phyloP scores from a whole-genome alignment of 2,888 invertebrate species.

The Peribatodes rhomboidaria region DNA sequence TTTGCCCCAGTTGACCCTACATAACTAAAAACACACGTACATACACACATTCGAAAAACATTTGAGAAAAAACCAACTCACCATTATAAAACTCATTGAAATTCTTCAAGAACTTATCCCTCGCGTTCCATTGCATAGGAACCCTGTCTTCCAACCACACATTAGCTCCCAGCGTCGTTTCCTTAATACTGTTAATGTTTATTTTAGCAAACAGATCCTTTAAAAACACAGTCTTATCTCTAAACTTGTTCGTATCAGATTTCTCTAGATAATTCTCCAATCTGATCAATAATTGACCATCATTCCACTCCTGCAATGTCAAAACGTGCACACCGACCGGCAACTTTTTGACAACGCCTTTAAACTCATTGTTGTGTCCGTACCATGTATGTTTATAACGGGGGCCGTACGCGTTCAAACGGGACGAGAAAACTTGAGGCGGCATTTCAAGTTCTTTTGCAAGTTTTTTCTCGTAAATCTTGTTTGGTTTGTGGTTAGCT shows the following conservation, averaged over 20 bases:
- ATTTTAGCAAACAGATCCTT: slow-evolving; percentile 87
- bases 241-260: slow-evolving; percentile 84
- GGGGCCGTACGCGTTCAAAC: slow-evolving; percentile 30
- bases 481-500: slow-evolving; percentile 62
- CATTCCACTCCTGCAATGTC: slow-evolving; percentile 92
- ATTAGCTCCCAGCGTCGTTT: slow-evolving; percentile 90
- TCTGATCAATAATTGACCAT: slow-evolving; percentile 88
- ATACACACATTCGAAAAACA: no score
- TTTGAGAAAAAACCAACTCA: neutral
- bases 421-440: slow-evolving; percentile 57
- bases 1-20: no score
- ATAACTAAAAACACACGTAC: no score
- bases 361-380: slow-evolving; percentile 57
- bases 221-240: slow-evolving; percentile 83
- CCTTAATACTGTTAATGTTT: slow-evolving; percentile 81
- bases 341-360: slow-evolving; percentile 83
- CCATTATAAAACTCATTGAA: slow-evolving; percentile 64
- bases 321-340: slow-evolving; percentile 91
- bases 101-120: slow-evolving; percentile 59
- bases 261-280: slow-evolving; percentile 92
- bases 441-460: slow-evolving; percentile 67
- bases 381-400: slow-evolving; percentile 37
- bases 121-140: slow-evolving; percentile 82
- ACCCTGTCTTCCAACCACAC: slow-evolving; percentile 85
- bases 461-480: slow-evolving; percentile 71